Conservation (phyloP, 2,888 invertebrate species). For the Nymphalis urticae region DNA sequence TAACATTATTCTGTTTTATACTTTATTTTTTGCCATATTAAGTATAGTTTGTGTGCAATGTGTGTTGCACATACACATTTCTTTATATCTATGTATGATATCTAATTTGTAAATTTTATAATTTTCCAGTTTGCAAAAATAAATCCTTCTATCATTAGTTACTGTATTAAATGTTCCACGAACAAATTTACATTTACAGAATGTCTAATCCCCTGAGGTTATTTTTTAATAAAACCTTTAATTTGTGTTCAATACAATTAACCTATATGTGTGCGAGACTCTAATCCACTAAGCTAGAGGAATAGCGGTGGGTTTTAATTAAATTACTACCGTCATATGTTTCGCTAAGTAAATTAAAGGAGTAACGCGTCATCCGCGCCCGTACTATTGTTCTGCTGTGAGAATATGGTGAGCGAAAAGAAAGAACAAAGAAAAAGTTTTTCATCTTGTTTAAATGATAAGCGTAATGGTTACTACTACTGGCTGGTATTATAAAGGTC, state of each 20-base stretch:
- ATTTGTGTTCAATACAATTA: conserved; percentile 25
- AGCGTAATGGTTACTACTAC: too few species aligned
- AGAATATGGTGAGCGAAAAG: background rate
- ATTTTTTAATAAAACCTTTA: background rate
- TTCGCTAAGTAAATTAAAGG: conserved; percentile 54
- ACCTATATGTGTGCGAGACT: conserved; percentile 21
- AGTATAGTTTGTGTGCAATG: too few species aligned
- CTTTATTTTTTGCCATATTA: too few species aligned
- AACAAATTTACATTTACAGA: background rate
- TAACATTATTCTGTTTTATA: too few species aligned
- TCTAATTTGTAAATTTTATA: too few species aligned
- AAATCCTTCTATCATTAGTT: background rate
- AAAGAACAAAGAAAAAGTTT: background rate
- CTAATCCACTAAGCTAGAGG: conserved; percentile 33
- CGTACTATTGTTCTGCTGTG: conserved; percentile 1
- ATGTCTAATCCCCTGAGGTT: background rate
- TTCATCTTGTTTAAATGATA: too few species aligned
- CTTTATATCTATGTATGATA: too few species aligned
- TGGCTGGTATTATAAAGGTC: too few species aligned
- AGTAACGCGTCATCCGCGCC: conserved; percentile 40
- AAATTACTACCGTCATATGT: conserved; percentile 46
- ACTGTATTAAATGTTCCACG: background rate
- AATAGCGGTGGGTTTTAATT: conserved; percentile 45
- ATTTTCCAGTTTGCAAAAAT: too few species aligned
- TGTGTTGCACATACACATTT: too few species aligned